phyloP scores from a whole-genome alignment of 2,888 invertebrate species.

The Baccha elongata region DNA sequence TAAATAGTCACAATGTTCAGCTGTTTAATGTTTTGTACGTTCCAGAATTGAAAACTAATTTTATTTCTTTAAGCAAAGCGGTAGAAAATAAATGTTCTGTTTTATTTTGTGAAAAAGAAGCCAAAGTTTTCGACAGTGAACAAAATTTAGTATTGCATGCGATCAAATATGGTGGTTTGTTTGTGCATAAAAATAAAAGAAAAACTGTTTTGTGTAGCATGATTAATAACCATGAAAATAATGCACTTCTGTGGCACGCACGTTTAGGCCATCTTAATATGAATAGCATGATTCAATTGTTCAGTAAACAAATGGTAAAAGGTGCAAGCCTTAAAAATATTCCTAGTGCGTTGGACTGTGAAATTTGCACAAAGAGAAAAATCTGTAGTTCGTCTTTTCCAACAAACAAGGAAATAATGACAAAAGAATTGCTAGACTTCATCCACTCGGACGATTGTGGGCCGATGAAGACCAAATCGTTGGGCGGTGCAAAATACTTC shows the following conservation, averaged over 20 bases:
- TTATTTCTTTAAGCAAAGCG: conserved; percentile 14
- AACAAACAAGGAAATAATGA: background rate
- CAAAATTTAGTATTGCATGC: conserved; percentile 28
- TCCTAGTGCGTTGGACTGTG: background rate
- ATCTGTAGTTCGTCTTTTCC: background rate
- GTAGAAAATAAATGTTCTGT: background rate
- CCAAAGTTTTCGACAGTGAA: conserved; percentile 2
- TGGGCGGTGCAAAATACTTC: no score
- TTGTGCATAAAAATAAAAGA: conserved; percentile 7
- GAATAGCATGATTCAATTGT: conserved; percentile 14
- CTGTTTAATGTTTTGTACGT: conserved; percentile 15
- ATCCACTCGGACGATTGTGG: no score
- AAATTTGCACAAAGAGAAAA: conserved; percentile 1
- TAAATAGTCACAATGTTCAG: background rate
- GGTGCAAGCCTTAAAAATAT: background rate
- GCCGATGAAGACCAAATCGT: no score
- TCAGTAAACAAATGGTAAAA: background rate
- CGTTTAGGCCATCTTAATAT: background rate
- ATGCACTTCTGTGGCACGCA: background rate
- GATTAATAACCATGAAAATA: background rate
- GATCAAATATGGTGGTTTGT: conserved; percentile 4
- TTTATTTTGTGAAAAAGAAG: conserved; percentile 8
- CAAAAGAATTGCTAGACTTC: background rate
- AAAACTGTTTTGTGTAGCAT: background rate
- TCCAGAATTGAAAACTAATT: conserved; percentile 24